Conservation (phyloP, 2,888 invertebrate species). For the Cryptocephalus moraei region DNA sequence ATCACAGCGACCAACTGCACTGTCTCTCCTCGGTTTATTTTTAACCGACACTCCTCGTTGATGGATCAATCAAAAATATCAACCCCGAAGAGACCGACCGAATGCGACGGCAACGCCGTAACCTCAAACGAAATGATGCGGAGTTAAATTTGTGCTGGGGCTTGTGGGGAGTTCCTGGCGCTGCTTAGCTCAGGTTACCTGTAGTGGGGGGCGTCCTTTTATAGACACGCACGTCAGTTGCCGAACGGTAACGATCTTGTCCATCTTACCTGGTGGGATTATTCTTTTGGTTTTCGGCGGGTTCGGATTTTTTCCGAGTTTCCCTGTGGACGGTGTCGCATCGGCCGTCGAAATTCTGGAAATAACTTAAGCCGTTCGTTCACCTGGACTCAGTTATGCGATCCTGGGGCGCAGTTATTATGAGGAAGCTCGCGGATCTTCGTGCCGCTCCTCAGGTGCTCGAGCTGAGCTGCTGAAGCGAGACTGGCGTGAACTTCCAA, state of each 20-base stretch:
- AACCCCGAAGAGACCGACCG: too few relatives aligned
- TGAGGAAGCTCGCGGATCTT: too few relatives aligned
- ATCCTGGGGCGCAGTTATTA: not conserved
- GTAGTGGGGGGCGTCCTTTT: constrained; percentile 40
- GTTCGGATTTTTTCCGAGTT: not conserved
- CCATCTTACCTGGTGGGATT: constrained; percentile 8
- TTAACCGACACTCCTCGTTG: too few relatives aligned
- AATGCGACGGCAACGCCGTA: too few relatives aligned
- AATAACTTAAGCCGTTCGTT: constrained; percentile 14
- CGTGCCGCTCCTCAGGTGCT: too few relatives aligned
- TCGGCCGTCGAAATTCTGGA: constrained; percentile 8
- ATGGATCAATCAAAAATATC: too few relatives aligned
- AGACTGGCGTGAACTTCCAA: too few relatives aligned
- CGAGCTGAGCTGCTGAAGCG: too few relatives aligned
- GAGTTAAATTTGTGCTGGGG: constrained; percentile 15
- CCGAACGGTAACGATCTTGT: constrained; percentile 10
- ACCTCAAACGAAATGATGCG: constrained; percentile 3
- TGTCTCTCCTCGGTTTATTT: too few relatives aligned
- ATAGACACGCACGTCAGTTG: constrained; percentile 31
- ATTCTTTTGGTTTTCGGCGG: not conserved
- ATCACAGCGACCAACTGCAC: too few relatives aligned
- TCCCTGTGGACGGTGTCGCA: not conserved
- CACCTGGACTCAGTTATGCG: constrained; percentile 6
- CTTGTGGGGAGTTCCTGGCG: constrained; percentile 5
- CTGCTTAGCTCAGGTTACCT: constrained; percentile 38